These are phyloP conservation scores for Hydroisotoma schaefferi DNA, from an alignment of 2,888 invertebrate genomes.

Conservation along the genomic window DNA sequence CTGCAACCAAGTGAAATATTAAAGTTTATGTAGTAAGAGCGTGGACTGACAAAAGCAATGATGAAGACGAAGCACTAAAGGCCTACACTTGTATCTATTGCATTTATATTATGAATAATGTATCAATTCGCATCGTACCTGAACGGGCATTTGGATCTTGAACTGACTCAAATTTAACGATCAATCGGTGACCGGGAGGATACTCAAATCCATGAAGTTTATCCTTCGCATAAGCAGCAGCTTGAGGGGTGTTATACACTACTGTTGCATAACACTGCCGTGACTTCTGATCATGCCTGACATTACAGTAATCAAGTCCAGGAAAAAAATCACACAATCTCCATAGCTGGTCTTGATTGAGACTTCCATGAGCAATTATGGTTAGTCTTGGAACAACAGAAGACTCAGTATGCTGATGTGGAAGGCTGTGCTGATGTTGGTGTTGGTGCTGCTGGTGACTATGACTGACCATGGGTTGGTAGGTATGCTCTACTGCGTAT, in stretches of 20 bases:
- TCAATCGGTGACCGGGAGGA: conserved; percentile 78
- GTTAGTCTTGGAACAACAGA: conserved; percentile 56
- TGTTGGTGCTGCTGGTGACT: conserved; percentile 38
- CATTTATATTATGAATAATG: no score
- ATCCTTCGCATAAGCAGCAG: conserved; percentile 71
- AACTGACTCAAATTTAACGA: conserved; percentile 63
- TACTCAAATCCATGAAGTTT: conserved; percentile 89
- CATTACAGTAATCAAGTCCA: conserved; percentile 59
- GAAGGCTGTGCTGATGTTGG: conserved; percentile 34
- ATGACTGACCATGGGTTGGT: conserved; percentile 44
- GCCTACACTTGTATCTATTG: neutral
- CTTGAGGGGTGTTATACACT: conserved; percentile 67
- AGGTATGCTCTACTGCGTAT: conserved; percentile 44
- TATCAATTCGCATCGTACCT: no score
- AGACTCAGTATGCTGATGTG: conserved; percentile 30
- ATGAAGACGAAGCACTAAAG: neutral
- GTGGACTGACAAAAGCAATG: neutral
- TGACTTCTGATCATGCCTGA: conserved; percentile 51
- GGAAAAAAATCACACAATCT: conserved; percentile 83
- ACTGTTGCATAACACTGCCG: conserved; percentile 59
- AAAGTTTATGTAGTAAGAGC: neutral
- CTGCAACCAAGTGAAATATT: neutral
- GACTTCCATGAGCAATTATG: conserved; percentile 68
- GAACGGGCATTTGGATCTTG: conserved; percentile 34
- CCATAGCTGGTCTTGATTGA: conserved; percentile 73